Evolutionary conservation across 2,113 vertebrate species (phyloP), one percentile per base, ranked within the genome.

Genomic region (Jaculus jaculus): DNA sequence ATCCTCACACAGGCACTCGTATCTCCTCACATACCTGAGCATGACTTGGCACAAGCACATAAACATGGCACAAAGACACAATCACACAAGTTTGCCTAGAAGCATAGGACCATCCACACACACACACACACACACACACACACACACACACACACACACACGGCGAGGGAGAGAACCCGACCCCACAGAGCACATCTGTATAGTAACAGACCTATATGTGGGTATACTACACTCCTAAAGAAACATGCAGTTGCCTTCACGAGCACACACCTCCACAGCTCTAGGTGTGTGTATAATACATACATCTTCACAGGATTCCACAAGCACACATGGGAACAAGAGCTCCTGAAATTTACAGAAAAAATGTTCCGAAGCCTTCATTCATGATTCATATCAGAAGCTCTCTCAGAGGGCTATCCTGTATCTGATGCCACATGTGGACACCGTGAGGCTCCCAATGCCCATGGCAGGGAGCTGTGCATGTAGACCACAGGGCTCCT

Each of bases 391-490:
- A 69, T 71, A 1, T 69, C 77, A 71, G 78, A 69, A 73, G 66
- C 74, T 94, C 47, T 17, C 21, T 34, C 69, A n/a, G 60, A 47
- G 20, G n/a, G 30, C 24, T 47, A 39, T 47, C 72, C 75, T 71
- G 28, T 79, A 63, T 13, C 39, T n/a, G 73, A 28, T 32, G 10
- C 9, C 60, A 20, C 71, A 68, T 75, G 90, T n/a, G 82, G 84
- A 78, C 80, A 60, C 60, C 54, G 32, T 32, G 78, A 78, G 71
- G 92, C 71, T 65, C 68, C 65, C n/a, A 84, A 92, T 78, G 87
- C 72, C 81, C 15, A 24, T 23, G 0, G 80, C 3, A 54, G 26
- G 37, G 51, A 61, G 30, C 42, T 69, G 39, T 83, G 37, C 51
- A 7, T 34, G 54, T 82, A 66, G 15, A n/a, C 58, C 10, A 16